Percentiles rank a stretch among this genome's conserved stretches.
These are phyloP conservation scores for Delphinus delphis DNA, from an alignment of 2,113 vertebrate species.

Conservation along the genomic window DNA sequence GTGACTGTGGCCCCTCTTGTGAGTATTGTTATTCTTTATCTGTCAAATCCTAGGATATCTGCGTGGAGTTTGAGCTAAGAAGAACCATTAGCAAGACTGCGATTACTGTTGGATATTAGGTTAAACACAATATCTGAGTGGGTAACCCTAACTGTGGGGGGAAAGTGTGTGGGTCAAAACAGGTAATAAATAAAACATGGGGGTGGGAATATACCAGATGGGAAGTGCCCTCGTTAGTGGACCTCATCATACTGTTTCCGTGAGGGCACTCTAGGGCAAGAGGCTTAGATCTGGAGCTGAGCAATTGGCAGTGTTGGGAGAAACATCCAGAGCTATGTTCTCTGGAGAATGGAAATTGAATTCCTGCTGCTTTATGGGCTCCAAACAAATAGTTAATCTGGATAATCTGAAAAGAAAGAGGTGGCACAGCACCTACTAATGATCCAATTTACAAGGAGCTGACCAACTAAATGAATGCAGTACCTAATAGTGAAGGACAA, in stretches of 20 bases:
- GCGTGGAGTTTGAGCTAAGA: neutral
- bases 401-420: neutral
- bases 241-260: neutral
- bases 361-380: neutral
- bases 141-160: accelerated
- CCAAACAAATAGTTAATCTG: neutral
- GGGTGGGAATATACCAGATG: no score
- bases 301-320: neutral
- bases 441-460: neutral
- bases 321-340: neutral
- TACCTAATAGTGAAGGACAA: neutral
- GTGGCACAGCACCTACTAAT: neutral
- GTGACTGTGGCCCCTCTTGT: accelerated
- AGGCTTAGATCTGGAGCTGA: neutral
- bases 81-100: neutral
- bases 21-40: neutral
- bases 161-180: accelerated
- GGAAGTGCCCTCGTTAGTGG: accelerated
- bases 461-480: neutral
- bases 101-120: neutral
- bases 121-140: neutral
- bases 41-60: neutral
- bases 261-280: neutral
- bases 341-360: neutral
- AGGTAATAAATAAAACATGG: neutral